Conservation (phyloP, 1,140 invertebrate species). For the Portunus trituberculatus region DNA sequence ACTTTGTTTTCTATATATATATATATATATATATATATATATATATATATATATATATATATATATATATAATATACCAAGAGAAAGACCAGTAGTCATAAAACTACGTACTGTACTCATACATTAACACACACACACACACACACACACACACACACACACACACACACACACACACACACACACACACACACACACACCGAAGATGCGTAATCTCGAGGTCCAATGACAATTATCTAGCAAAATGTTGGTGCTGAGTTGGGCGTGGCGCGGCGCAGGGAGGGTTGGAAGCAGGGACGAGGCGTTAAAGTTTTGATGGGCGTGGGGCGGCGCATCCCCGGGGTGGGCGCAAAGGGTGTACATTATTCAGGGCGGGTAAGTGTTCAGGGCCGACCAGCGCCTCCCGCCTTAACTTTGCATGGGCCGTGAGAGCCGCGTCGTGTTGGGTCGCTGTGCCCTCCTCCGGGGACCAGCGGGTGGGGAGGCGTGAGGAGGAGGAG, state of each 20-base stretch:
- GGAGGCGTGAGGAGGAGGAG: not conserved
- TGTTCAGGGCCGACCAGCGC: not conserved
- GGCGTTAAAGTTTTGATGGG: not conserved
- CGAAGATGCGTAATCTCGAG: too few species aligned
- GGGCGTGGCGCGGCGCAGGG: not conserved
- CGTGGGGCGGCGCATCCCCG: not conserved
- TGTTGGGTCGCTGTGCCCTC: not conserved
- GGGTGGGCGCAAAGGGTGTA: not conserved
- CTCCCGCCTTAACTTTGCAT: not conserved
- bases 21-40: too few species aligned
- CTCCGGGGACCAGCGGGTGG: not conserved
- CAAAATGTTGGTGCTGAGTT: not conserved
- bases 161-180: not conserved
- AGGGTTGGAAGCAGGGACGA: not conserved
- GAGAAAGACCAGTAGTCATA: too few species aligned
- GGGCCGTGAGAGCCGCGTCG: slow-evolving; percentile 4
- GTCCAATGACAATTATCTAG: not conserved
- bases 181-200: too few species aligned
- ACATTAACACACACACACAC: not conserved
- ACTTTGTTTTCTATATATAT: too few species aligned
- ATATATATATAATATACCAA: too few species aligned
- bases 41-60: too few species aligned
- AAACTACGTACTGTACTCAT: too few species aligned
- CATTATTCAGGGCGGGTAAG: slow-evolving; percentile 20
- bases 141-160: slow-evolving; percentile 20